These are phyloP conservation scores for Poicephalus gulielmi DNA, from an alignment of 2,113 vertebrate genomes.

Conservation along the genomic window DNA sequence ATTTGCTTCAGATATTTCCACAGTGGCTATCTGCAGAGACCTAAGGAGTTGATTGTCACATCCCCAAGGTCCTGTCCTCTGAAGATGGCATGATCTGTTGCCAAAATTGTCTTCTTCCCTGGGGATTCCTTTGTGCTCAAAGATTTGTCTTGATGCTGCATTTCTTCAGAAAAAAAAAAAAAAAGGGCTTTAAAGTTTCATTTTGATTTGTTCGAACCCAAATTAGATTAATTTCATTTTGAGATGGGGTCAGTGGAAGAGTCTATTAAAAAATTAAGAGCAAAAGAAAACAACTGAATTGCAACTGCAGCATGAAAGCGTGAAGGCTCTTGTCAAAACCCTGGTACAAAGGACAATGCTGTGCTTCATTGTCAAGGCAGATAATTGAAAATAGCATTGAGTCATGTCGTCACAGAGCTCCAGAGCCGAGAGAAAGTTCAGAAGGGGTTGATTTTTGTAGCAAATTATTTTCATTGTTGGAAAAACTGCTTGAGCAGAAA, in stretches of 20 bases:
- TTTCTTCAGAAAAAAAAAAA: background rate
- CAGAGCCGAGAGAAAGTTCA: background rate
- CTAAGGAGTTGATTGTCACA: background rate
- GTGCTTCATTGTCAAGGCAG: constrained; percentile 15
- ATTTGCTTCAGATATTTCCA: background rate
- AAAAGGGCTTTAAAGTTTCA: background rate
- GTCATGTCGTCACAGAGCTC: background rate
- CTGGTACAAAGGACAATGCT: background rate
- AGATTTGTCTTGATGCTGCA: background rate
- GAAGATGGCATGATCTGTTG: background rate
- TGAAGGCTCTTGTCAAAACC: background rate
- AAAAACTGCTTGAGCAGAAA: constrained; percentile 2
- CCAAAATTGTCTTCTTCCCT: background rate
- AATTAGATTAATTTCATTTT: background rate
- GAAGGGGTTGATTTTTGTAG: background rate
- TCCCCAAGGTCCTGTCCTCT: background rate
- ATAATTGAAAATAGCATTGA: constrained; percentile 24
- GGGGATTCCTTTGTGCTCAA: background rate
- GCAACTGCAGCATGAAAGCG: background rate
- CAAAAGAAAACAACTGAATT: constrained; percentile 1
- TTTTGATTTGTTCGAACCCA: background rate
- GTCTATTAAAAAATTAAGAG: constrained; percentile 32
- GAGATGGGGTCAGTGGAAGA: background rate
- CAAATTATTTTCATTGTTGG: constrained; percentile 14
- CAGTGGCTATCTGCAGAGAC: background rate